phyloP scores from a whole-genome alignment of 2,113 vertebrate species.

The Odobenus rosmarus region DNA sequence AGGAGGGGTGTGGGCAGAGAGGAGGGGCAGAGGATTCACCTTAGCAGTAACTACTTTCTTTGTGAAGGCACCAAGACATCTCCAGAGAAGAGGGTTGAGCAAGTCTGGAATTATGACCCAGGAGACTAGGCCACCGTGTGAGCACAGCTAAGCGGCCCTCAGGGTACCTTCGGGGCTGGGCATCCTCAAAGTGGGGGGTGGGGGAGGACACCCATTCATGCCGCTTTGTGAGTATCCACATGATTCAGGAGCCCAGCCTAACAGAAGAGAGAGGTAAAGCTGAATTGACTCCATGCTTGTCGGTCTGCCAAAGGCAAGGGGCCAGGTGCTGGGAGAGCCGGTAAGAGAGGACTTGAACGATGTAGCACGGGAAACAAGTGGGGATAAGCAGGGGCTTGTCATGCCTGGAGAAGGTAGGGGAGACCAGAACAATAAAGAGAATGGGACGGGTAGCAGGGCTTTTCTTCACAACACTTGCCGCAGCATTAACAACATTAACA shows the following conservation, averaged over 20 bases:
- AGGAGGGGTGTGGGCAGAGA: neutral
- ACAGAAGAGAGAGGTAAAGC: neutral
- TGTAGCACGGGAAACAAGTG: neutral
- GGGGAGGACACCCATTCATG: neutral
- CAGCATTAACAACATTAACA: too few species aligned
- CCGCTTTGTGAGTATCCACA: too few species aligned
- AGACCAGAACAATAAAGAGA: neutral
- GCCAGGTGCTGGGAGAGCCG: neutral
- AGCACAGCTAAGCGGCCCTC: neutral
- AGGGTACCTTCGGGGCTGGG: neutral
- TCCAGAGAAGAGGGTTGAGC: neutral
- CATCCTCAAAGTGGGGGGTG: neutral
- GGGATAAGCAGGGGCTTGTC: too few species aligned
- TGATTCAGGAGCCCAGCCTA: neutral
- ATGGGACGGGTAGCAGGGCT: too few species aligned
- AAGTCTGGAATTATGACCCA: neutral
- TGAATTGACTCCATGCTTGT: neutral
- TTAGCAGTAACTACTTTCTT: neutral
- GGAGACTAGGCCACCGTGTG: accelerated
- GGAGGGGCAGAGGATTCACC: neutral
- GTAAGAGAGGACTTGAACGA: neutral
- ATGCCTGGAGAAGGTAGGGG: neutral
- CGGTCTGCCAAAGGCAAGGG: neutral
- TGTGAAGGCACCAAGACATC: neutral
- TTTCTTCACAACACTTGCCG: neutral